Evolutionary conservation across 2,113 vertebrate species (phyloP).

Genomic region (Gymnogyps californianus): DNA sequence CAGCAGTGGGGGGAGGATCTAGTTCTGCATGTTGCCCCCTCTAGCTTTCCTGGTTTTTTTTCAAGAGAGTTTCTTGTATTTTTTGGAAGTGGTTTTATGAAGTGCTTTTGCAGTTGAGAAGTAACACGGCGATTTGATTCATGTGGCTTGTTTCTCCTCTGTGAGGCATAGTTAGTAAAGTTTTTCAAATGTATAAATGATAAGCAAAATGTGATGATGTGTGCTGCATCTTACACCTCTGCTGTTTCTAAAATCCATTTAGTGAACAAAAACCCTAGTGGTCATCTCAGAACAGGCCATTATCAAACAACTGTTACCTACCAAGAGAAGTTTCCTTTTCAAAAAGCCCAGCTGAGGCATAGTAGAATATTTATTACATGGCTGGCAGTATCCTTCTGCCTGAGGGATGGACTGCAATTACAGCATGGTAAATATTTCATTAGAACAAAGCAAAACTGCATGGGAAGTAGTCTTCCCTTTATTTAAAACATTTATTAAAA

Average conservation of each 20-base stretch:
- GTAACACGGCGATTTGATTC: background rate
- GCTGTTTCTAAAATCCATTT: slow-evolving; percentile 36
- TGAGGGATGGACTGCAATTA: slow-evolving; percentile 68
- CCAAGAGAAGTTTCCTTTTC: slow-evolving; percentile 1
- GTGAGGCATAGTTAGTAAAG: background rate
- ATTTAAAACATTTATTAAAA: slow-evolving; percentile 74
- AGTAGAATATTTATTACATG: slow-evolving; percentile 18
- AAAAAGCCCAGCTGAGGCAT: background rate
- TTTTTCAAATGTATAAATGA: background rate
- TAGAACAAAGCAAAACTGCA: slow-evolving; percentile 57
- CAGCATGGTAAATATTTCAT: slow-evolving; percentile 65
- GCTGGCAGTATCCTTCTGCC: slow-evolving; percentile 26
- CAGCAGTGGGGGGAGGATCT: background rate
- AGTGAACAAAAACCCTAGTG: slow-evolving; percentile 16
- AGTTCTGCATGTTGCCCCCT: background rate
- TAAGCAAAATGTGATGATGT: background rate
- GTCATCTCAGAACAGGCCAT: slow-evolving; percentile 23
- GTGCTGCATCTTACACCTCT: background rate
- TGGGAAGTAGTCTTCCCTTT: slow-evolving; percentile 54
- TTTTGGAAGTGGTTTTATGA: background rate
- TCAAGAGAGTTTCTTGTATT: background rate
- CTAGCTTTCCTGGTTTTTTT: background rate
- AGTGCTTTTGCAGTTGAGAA: background rate
- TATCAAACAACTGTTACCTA: background rate
- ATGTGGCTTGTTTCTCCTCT: background rate